These are phyloP conservation scores for human DNA, from an alignment of 2,113 vertebrate species.

Conservation along the genomic window DNA sequence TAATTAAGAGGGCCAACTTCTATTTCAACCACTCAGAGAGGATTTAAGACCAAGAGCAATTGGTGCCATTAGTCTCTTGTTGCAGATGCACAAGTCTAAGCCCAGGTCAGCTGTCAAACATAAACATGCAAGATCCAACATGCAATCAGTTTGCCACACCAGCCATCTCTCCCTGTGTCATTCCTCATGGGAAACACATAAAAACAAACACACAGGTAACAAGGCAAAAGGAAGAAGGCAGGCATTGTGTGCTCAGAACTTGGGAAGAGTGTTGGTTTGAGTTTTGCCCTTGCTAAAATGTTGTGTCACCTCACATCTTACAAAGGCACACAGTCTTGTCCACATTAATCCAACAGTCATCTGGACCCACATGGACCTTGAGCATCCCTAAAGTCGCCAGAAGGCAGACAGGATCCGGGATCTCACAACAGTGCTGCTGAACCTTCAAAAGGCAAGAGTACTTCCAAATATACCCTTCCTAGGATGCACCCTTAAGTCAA, in stretches of 20 bases:
- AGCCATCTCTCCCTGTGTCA: not conserved
- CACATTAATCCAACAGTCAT: accelerated
- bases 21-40: not conserved
- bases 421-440: not conserved
- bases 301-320: not conserved
- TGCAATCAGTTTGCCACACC: not conserved
- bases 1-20: not conserved
- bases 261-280: not conserved
- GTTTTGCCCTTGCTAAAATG: not conserved
- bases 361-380: not conserved
- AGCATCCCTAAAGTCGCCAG: not conserved
- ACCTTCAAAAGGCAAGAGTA: not conserved
- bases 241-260: not conserved
- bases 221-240: not conserved
- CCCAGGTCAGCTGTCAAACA: not conserved
- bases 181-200: not conserved
- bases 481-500: not conserved
- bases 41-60: not conserved
- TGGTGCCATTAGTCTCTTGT: not conserved
- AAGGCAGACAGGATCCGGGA: not conserved
- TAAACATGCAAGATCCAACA: not conserved
- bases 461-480: not conserved
- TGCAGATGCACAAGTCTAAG: not conserved
- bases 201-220: not conserved
- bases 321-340: not conserved